Evolutionary conservation across 2,888 invertebrate species (phyloP).

Genomic region (Phyto melanocephala): DNA sequence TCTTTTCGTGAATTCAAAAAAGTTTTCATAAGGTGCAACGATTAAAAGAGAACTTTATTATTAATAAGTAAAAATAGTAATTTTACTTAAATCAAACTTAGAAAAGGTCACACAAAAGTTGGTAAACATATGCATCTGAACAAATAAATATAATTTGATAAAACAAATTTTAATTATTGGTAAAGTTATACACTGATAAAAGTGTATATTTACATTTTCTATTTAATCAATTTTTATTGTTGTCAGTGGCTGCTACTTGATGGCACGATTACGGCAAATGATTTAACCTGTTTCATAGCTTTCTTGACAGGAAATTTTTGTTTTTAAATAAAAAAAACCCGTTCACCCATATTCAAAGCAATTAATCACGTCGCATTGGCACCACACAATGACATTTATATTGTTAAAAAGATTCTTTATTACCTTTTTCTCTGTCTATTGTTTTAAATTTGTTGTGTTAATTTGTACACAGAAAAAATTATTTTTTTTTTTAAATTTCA

Average conservation of each 20-base stretch:
- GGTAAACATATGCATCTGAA: too few relatives aligned
- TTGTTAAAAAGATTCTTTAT: conserved; percentile 2
- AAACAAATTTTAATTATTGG: too few relatives aligned
- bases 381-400: conserved; percentile 36
- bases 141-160: too few relatives aligned
- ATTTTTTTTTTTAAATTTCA: too few relatives aligned
- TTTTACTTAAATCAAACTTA: too few relatives aligned
- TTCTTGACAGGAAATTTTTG: background rate
- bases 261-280: background rate
- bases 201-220: background rate
- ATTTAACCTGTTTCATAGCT: conserved; percentile 29
- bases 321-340: conserved; percentile 26
- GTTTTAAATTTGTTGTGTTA: background rate
- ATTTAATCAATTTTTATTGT: background rate
- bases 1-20: too few relatives aligned
- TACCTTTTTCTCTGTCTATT: background rate
- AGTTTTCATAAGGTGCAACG: too few relatives aligned
- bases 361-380: conserved; percentile 12
- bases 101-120: too few relatives aligned
- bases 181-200: too few relatives aligned
- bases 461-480: too few relatives aligned
- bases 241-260: background rate
- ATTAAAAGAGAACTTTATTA: too few relatives aligned
- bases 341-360: conserved; percentile 13
- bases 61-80: too few relatives aligned